These are phyloP conservation scores for Oryzias woworae DNA, from an alignment of 2,113 vertebrate genomes.

Conservation along the genomic window DNA sequence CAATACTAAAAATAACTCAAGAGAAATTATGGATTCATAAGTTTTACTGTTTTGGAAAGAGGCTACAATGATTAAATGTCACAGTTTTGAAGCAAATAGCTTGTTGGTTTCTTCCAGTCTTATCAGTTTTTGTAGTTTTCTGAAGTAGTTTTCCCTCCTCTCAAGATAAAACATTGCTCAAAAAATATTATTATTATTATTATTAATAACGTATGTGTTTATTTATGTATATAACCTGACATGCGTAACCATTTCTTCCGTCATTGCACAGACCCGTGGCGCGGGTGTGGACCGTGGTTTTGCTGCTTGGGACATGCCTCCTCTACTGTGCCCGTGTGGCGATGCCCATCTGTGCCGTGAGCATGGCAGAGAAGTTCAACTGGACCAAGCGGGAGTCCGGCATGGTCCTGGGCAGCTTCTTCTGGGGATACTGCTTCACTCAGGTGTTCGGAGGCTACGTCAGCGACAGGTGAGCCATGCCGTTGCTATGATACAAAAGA, in stretches of 20 bases:
- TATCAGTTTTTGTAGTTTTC: background rate
- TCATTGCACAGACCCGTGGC: conserved; percentile 78
- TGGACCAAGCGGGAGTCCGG: conserved; percentile 94
- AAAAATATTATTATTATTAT: too few species aligned
- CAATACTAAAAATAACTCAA: background rate
- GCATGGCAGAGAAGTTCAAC: conserved; percentile 85
- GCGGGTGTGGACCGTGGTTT: conserved; percentile 84
- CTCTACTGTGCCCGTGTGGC: conserved; percentile 90
- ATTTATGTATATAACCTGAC: too few species aligned
- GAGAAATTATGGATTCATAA: background rate
- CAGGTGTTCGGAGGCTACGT: conserved; percentile 92
- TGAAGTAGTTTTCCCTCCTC: background rate
- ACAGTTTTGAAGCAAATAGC: too few species aligned
- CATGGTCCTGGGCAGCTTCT: conserved; percentile 93
- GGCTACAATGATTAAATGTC: too few species aligned
- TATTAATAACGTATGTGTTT: too few species aligned
- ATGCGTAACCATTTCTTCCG: background rate
- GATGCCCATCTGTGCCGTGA: conserved; percentile 87
- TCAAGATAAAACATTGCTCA: too few species aligned
- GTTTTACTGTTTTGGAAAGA: background rate
- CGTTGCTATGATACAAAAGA: too few species aligned
- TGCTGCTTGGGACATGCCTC: conserved; percentile 91
- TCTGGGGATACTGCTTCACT: conserved; percentile 97
- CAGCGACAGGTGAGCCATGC: conserved; percentile 81
- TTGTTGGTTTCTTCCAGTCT: background rate